Evolutionary conservation across 2,888 invertebrate genomes (phyloP), one percentile per base, ranked within the genome.

Genomic region (Heliconius erato): DNA sequence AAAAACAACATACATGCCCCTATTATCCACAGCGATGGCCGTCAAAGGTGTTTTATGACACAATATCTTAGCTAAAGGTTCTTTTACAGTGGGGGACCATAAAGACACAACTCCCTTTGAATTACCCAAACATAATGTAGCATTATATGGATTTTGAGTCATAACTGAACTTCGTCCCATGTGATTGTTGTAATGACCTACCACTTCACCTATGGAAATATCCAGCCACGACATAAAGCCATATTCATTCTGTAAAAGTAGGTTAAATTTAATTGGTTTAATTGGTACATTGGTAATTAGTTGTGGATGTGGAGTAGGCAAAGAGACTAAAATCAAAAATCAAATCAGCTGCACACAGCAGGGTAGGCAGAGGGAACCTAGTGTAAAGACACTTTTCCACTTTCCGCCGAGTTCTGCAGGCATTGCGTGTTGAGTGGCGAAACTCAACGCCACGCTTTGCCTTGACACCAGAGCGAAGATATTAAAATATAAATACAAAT

Each of bases 101-200:
- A 99, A 97, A 0, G 98, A 98, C 0, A 99, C 99, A 0, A 98
- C 97, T 26, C 99, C 99, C 92, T 98, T 98, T 0, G 98, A 96
- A 91, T 98, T 98, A 0, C 99, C 99, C n/a, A 98, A 94, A 89
- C 98, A 98, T 9, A 99, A 90, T 3, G 99, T 97, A 1, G 98
- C 99, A 95, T 99, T 99, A 89, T 97, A 97, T 0, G 99, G 99
- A 95, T 99, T 99, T 89, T 99, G 99, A 1, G 98, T 97, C 97
- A 99, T 97, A 4, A 98, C 97, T 80, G 97, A 97, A 74, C 99
- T 97, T 84, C 98, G 96, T 23, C 99, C 99, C 67, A 98, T 92
- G 84, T 96, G 97, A 1, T 98, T 97, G 85, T 97, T 97, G 87
- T 97, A 98, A 81, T 98, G 97, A 0, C 97, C 96, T 0, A 99